A percentile compares a stretch with the other conserved stretches of the same genome.
These are phyloP conservation scores for Euplagia quadripunctaria DNA, from an alignment of 2,888 invertebrate genomes.

Conservation along the genomic window DNA sequence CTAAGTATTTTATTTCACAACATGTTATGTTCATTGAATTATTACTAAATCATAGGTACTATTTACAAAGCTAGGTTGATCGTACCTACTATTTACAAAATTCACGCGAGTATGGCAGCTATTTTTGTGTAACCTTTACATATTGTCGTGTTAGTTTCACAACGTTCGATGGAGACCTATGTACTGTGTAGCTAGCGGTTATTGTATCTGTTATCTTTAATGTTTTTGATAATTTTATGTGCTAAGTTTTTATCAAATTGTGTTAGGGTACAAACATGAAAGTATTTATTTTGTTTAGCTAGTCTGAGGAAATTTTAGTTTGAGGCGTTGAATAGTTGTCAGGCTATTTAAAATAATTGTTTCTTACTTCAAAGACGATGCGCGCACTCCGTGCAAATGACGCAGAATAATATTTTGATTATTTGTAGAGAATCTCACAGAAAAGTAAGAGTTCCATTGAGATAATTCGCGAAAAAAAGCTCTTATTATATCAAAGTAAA, in stretches of 20 bases:
- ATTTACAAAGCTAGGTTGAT: constrained; percentile 58
- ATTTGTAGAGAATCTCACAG: constrained; percentile 74
- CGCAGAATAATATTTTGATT: constrained; percentile 33
- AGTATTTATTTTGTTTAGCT: constrained; percentile 78
- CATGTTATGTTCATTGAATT: constrained; percentile 55
- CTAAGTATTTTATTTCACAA: constrained; percentile 69
- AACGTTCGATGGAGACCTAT: constrained; percentile 39
- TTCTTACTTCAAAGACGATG: constrained; percentile 38
- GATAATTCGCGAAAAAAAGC: constrained; percentile 25
- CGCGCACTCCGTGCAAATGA: constrained; percentile 33
- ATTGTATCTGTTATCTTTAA: constrained; percentile 62
- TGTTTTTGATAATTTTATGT: constrained; percentile 71
- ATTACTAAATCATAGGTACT: constrained; percentile 57
- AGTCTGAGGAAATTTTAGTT: constrained; percentile 68
- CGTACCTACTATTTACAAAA: constrained; percentile 58
- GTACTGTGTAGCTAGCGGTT: constrained; percentile 46
- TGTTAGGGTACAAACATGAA: constrained; percentile 78
- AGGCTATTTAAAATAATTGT: constrained; percentile 43
- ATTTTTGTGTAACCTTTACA: constrained; percentile 57
- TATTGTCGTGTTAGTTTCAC: constrained; percentile 48
- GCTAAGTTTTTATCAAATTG: constrained; percentile 70
- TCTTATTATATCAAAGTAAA: constrained; percentile 42
- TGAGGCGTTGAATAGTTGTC: constrained; percentile 52
- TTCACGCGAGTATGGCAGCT: constrained; percentile 57
- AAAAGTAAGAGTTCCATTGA: constrained; percentile 51